Conservation (phyloP, 2,888 invertebrate species). For the Agrotis puta region DNA sequence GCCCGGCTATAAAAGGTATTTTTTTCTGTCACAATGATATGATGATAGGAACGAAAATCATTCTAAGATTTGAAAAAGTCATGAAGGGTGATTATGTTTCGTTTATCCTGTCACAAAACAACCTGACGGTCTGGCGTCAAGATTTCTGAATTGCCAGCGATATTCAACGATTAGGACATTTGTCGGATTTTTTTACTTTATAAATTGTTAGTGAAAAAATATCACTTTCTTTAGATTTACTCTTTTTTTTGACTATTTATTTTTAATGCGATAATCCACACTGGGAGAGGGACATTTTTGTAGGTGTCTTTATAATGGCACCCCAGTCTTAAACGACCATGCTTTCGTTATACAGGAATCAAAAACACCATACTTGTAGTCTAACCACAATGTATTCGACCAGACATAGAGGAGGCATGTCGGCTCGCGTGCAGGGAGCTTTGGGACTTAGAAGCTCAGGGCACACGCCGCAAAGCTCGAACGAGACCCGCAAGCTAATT, state of each 20-base stretch:
- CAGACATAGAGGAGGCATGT: slow-evolving; percentile 27
- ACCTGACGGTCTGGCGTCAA: too few species aligned
- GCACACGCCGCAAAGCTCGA: slow-evolving; percentile 62
- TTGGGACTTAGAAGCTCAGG: slow-evolving; percentile 39
- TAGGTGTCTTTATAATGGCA: too few species aligned
- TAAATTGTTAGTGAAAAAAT: too few species aligned
- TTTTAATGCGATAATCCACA: too few species aligned
- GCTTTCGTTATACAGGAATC: neutral
- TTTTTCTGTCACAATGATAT: neutral
- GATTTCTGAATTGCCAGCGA: too few species aligned
- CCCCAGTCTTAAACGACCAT: neutral
- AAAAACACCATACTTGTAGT: slow-evolving; percentile 9
- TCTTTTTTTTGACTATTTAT: too few species aligned
- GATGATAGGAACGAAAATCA: neutral
- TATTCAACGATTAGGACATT: too few species aligned
- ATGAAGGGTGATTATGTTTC: neutral
- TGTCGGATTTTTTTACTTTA: too few species aligned
- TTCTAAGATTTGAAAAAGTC: neutral
- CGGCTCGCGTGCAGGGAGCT: slow-evolving; percentile 40
- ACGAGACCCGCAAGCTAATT: slow-evolving; percentile 75
- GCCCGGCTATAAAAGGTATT: too few species aligned
- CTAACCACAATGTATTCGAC: slow-evolving; percentile 21
- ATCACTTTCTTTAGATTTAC: too few species aligned
- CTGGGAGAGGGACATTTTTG: too few species aligned
- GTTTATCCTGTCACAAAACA: neutral